Conservation (phyloP, 2,888 invertebrate genomes). For the Rhamnusium bicolor region DNA sequence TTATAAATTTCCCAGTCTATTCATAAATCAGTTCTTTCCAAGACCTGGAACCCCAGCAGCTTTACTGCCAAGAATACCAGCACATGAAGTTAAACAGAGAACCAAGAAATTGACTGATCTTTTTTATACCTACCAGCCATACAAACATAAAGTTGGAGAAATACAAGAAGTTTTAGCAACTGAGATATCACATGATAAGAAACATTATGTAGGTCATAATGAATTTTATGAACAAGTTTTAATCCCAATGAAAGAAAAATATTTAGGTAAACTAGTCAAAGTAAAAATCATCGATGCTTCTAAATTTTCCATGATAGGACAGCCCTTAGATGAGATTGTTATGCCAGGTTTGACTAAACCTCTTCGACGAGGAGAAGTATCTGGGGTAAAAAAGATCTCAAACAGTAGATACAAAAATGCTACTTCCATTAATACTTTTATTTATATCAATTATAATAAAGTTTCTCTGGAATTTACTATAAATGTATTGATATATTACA, state of each 20-base stretch:
- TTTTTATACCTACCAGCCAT: constrained; percentile 92
- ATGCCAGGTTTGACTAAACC: constrained; percentile 74
- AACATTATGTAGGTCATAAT: constrained; percentile 95
- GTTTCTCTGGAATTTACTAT: constrained; percentile 64
- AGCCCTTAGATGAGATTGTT: constrained; percentile 74
- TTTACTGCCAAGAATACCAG: constrained; percentile 86
- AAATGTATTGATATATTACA: not conserved
- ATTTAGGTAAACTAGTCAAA: constrained; percentile 87
- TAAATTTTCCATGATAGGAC: constrained; percentile 86
- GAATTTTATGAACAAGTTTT: constrained; percentile 95
- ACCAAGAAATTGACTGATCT: constrained; percentile 91
- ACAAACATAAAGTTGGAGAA: constrained; percentile 79
- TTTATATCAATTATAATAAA: constrained; percentile 70
- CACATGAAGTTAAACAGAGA: constrained; percentile 90
- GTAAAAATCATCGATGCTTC: constrained; percentile 81
- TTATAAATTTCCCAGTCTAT: constrained; percentile 93
- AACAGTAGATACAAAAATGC: constrained; percentile 39
- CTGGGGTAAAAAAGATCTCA: constrained; percentile 68
- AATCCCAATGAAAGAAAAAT: constrained; percentile 83
- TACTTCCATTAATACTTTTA: constrained; percentile 62
- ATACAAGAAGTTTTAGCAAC: constrained; percentile 89
- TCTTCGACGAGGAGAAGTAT: constrained; percentile 74
- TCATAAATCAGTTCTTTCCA: constrained; percentile 98
- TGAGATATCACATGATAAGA: constrained; percentile 92
- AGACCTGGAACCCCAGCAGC: constrained; percentile 98